Base-by-base conservation (phyloP, 2,113 vertebrate species). In the Eidolon helvum region DNA sequence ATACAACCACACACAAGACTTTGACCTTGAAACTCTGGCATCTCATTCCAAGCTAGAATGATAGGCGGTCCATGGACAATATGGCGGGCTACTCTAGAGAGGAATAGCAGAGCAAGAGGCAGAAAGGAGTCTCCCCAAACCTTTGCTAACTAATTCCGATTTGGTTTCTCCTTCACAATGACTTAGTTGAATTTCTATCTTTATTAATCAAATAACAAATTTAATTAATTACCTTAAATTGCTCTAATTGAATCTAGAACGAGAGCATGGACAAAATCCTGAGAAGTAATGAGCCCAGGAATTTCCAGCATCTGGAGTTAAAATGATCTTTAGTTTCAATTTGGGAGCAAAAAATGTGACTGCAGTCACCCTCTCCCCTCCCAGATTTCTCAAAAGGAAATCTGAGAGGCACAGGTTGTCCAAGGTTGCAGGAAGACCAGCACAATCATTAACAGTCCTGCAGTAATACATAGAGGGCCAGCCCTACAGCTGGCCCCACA, bases 171-270 rank as follows among this genome's bases (percentile, higher is more conserved):
- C 96, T 98, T 59, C 12, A 12, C 71, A 40, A 69, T 93, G 96
- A 53, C 95, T 98, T 97, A 98, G 97, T 89, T 75, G 94, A 98
- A 98, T 96, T 75, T 96, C 5, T 98, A 88, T 98, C 96, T 98
- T 98, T 97, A 98, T 98, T 98, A 98, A 98, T 98, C 97, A 97
- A 98, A 98, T 98, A 98, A 97, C 92, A 98, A 98, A 98, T 98
- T 96, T 95, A 98, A 98, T 98, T 98, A 97, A 98, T 98, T 98
- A 97, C 97, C 68, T 96, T 98, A 97, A 98, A 97, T 98, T 63
- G 96, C 86, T 98, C 96, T 98, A 98, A 96, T 98, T 99, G 98
- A 97, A 98, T 98, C 80, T 33, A 97, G 97, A 97, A 98, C 7
- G 66, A 85, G 94, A 96, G 48, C 97, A 68, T 96, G 83, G 93